These are phyloP conservation scores for Clavelina lepadiformis DNA, from an alignment of 23 tunicate species.

Conservation along the genomic window DNA sequence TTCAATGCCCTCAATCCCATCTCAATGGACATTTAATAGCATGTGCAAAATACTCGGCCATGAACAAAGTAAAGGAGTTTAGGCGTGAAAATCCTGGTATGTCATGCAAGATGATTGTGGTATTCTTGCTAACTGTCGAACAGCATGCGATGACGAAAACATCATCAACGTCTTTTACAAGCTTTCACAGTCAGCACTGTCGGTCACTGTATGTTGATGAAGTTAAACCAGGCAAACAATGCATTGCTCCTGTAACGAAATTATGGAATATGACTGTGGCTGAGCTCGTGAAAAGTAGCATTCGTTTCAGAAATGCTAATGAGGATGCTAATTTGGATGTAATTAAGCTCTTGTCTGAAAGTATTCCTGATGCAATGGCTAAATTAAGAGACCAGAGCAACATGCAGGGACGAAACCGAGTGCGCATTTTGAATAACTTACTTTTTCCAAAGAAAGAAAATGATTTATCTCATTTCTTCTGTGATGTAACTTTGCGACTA, in stretches of 20 bases:
- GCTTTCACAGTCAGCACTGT: conserved; percentile 27
- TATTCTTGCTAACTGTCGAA: conserved; percentile 37
- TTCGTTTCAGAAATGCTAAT: conserved; percentile 4
- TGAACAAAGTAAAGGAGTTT: conserved; percentile 43
- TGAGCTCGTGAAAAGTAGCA: background rate
- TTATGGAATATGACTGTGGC: conserved; percentile 8
- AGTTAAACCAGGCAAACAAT: conserved; percentile 14
- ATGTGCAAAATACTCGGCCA: conserved; percentile 50
- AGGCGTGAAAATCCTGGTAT: background rate
- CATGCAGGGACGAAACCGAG: conserved; percentile 29
- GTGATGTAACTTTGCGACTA: conserved; percentile 7
- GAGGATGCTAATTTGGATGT: conserved; percentile 2
- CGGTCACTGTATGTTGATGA: conserved; percentile 44
- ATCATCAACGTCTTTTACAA: conserved; percentile 7
- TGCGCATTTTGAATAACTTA: conserved; percentile 18
- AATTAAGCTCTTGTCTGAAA: conserved; percentile 7
- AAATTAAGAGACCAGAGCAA: background rate
- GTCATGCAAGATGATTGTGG: conserved; percentile 2
- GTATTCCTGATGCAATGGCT: conserved; percentile 52
- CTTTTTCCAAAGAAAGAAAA: conserved; percentile 6
- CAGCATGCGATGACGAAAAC: conserved; percentile 6
- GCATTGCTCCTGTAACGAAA: conserved; percentile 9
- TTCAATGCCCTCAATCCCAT: conserved; percentile 57
- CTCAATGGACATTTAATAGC: conserved; percentile 33
- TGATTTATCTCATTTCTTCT: conserved; percentile 9